Evolutionary conservation across 2,113 vertebrate genomes (phyloP).

Genomic region (Lepisosteus oculatus): DNA sequence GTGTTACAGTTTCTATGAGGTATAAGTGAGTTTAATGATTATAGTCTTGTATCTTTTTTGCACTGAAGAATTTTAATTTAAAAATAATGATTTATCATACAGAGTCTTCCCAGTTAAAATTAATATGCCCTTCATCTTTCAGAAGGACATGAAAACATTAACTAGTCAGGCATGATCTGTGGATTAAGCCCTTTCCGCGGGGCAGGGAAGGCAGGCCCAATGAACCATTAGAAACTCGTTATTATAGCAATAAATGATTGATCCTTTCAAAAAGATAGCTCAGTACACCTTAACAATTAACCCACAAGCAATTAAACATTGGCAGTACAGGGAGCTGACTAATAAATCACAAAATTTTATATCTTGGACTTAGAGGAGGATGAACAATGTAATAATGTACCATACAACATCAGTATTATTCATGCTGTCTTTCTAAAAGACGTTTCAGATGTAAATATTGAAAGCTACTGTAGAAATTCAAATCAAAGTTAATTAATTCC

Average conservation of each 20-base stretch:
- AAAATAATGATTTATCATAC: constrained; percentile 43
- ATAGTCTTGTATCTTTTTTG: constrained; percentile 29
- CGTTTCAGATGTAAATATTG: background rate
- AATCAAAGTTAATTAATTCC: background rate
- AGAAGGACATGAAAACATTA: constrained; percentile 44
- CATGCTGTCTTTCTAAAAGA: background rate
- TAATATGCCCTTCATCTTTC: constrained; percentile 45
- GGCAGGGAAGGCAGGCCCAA: constrained; percentile 44
- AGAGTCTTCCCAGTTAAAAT: constrained; percentile 35
- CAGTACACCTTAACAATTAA: constrained; percentile 65
- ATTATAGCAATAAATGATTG: constrained; percentile 62
- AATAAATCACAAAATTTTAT: constrained; percentile 57
- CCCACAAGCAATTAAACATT: constrained; percentile 62
- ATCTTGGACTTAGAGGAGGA: constrained; percentile 54
- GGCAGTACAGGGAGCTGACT: constrained; percentile 47
- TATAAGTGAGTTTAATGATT: constrained; percentile 25
- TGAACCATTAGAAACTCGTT: constrained; percentile 60
- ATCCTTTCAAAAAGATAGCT: constrained; percentile 65
- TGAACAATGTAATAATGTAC: constrained; percentile 54
- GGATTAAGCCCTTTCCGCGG: constrained; percentile 49
- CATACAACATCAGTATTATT: constrained; percentile 59
- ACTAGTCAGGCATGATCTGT: constrained; percentile 40
- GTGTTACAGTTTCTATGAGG: constrained; percentile 17
- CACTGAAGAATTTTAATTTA: constrained; percentile 29
- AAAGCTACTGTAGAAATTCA: background rate